A percentile compares a stretch with the other conserved stretches of the same genome.
Evolutionary conservation across 1,140 invertebrate species (phyloP).

Genomic region (Bombus sibiricus): DNA sequence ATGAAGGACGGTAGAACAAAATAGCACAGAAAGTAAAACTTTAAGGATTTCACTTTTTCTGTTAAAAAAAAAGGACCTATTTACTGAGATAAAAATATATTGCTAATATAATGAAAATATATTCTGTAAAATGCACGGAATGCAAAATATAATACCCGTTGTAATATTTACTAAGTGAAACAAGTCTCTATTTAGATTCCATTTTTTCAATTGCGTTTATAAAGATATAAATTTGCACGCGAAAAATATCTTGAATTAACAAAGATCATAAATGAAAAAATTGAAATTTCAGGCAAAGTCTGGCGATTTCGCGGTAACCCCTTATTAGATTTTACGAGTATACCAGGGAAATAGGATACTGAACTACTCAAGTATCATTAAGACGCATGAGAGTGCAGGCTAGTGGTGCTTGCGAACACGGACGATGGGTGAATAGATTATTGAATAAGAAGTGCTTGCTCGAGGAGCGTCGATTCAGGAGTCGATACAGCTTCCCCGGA

Average conservation of each 20-base stretch:
- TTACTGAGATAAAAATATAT: no score
- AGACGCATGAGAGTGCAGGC: slow-evolving; percentile 5
- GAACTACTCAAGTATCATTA: slow-evolving; percentile 39
- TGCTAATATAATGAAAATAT: no score
- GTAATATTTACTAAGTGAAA: no score
- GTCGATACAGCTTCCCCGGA: slow-evolving; percentile 24
- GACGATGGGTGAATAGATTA: slow-evolving; percentile 35
- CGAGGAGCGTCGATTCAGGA: slow-evolving; percentile 36
- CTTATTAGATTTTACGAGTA: slow-evolving; percentile 21
- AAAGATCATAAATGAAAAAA: not conserved
- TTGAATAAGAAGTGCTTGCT: slow-evolving; percentile 42
- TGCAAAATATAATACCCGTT: no score
- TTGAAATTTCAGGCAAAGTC: not conserved
- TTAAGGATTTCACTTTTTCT: no score
- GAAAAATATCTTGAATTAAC: not conserved
- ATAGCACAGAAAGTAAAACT: no score
- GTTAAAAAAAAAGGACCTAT: no score
- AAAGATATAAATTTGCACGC: no score
- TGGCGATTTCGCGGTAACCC: not conserved
- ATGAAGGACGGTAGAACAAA: no score
- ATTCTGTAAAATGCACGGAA: no score
- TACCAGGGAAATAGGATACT: not conserved
- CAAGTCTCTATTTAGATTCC: no score
- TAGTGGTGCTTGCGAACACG: slow-evolving; percentile 37
- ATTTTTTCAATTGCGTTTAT: no score